A percentile compares a stretch with the other conserved stretches of the same genome.
phyloP scores from a whole-genome alignment of 2,797 vertebrate genomes.

The Leptatherina wallacei region DNA sequence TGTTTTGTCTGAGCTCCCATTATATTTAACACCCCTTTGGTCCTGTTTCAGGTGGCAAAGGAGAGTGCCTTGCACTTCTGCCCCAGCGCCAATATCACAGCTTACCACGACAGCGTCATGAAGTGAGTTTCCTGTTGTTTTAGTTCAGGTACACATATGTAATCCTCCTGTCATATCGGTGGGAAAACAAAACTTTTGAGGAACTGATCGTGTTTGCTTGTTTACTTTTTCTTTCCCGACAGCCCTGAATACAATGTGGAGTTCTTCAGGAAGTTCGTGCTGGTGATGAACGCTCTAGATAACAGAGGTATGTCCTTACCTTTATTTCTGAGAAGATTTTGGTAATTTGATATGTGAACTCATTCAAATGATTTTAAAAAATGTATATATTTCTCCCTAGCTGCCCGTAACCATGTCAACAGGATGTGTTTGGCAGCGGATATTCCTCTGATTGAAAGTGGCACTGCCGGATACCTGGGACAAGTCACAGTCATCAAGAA shows the following conservation, averaged over 20 bases:
- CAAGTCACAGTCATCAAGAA: slow-evolving; percentile 99
- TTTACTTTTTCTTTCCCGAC: slow-evolving; percentile 37
- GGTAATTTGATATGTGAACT: not conserved
- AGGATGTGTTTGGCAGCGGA: slow-evolving; percentile 98
- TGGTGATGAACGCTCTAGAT: slow-evolving; percentile 99
- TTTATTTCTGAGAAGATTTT: not conserved
- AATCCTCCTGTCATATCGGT: not conserved
- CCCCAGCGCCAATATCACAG: slow-evolving; percentile 92
- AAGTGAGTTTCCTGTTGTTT: slow-evolving; percentile 83
- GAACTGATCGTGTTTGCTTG: not conserved
- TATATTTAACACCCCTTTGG: not conserved
- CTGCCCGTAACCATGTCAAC: slow-evolving; percentile 97
- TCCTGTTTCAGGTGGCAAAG: slow-evolving; percentile 90
- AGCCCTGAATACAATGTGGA: slow-evolving; percentile 98
- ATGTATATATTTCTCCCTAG: slow-evolving; percentile 69
- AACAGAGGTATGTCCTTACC: slow-evolving; percentile 89
- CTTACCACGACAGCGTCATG: slow-evolving; percentile 98
- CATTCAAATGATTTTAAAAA: not conserved
- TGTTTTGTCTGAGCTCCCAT: not conserved
- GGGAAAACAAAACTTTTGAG: not conserved
- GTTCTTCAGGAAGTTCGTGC: slow-evolving; percentile 94
- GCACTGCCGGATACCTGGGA: slow-evolving; percentile 96
- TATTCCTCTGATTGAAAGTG: slow-evolving; percentile 96
- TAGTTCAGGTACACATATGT: not conserved
- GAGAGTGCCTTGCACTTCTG: slow-evolving; percentile 96